Conservation (phyloP, 2,797 vertebrate genomes). For the Lacerta agilis region DNA sequence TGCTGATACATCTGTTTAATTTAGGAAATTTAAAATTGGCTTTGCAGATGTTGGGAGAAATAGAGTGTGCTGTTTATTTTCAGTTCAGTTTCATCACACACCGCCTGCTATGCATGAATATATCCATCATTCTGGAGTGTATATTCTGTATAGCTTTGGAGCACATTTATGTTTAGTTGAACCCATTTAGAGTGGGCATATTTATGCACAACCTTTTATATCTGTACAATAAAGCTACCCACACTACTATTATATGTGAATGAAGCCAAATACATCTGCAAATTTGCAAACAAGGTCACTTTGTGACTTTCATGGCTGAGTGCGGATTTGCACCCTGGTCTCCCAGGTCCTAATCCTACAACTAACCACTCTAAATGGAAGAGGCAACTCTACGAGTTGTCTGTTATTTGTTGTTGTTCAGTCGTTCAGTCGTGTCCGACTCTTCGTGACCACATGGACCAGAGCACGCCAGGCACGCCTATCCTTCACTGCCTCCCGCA, state of each 20-base stretch:
- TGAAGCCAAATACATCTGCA: background rate
- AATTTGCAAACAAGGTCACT: background rate
- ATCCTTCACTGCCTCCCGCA: too few relatives aligned
- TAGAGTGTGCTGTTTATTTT: constrained; percentile 61
- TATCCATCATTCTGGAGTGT: constrained; percentile 43
- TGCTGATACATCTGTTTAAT: constrained; percentile 68
- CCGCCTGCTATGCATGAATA: constrained; percentile 34
- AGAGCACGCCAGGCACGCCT: too few relatives aligned
- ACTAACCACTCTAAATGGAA: too few relatives aligned
- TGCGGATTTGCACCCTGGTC: too few relatives aligned
- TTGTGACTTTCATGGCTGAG: too few relatives aligned
- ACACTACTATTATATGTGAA: background rate
- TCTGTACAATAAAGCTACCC: background rate
- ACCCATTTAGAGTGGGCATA: background rate
- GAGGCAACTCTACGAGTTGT: background rate
- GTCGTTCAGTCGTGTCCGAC: too few relatives aligned
- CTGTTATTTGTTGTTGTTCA: too few relatives aligned
- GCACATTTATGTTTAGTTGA: constrained; percentile 23
- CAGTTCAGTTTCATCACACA: constrained; percentile 45
- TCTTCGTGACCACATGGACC: too few relatives aligned
- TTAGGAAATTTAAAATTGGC: constrained; percentile 66
- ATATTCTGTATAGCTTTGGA: constrained; percentile 39
- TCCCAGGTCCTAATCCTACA: too few relatives aligned
- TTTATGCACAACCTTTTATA: background rate
- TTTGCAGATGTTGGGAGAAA: constrained; percentile 68